These are phyloP conservation scores for Drosophila kurseongensis DNA, from an alignment of 1,140 invertebrate species.

Conservation along the genomic window DNA sequence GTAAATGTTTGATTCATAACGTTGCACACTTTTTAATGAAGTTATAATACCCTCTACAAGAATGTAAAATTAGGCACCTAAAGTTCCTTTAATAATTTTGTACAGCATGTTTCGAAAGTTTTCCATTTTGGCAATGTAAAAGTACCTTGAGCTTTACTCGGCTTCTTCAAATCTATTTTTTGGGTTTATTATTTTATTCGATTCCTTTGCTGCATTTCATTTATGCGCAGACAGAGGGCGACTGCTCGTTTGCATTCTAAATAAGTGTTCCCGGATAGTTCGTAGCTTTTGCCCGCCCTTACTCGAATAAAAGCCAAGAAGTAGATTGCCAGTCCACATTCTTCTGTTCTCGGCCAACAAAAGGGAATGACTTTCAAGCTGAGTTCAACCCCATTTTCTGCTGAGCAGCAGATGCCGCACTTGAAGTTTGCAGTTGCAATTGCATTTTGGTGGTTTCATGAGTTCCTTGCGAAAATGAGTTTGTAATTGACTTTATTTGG, in stretches of 20 bases:
- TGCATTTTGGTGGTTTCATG: constrained; percentile 35
- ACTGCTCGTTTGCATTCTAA: constrained; percentile 62
- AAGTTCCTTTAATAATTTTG: too few species aligned
- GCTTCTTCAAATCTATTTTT: constrained; percentile 4
- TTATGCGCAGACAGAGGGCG: constrained; percentile 22
- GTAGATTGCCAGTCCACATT: constrained; percentile 36
- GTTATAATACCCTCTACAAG: too few species aligned
- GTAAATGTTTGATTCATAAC: too few species aligned
- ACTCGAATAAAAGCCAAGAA: constrained; percentile 26
- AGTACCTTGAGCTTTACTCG: not conserved
- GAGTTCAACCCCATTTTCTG: constrained; percentile 5
- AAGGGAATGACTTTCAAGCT: not conserved
- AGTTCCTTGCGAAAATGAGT: constrained; percentile 22
- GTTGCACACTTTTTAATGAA: not conserved
- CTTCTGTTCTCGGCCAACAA: constrained; percentile 10
- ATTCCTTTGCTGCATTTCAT: constrained; percentile 26
- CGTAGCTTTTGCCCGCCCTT: not conserved
- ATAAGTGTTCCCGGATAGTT: constrained; percentile 23
- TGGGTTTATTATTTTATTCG: constrained; percentile 19
- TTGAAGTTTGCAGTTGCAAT: constrained; percentile 38
- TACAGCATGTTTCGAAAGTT: too few species aligned
- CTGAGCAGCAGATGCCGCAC: constrained; percentile 27
- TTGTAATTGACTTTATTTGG: constrained; percentile 36
- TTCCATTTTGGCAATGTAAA: not conserved
- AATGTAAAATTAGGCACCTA: too few species aligned